Base-by-base conservation (phyloP, 2,888 invertebrate genomes). In the Seira musarum region DNA sequence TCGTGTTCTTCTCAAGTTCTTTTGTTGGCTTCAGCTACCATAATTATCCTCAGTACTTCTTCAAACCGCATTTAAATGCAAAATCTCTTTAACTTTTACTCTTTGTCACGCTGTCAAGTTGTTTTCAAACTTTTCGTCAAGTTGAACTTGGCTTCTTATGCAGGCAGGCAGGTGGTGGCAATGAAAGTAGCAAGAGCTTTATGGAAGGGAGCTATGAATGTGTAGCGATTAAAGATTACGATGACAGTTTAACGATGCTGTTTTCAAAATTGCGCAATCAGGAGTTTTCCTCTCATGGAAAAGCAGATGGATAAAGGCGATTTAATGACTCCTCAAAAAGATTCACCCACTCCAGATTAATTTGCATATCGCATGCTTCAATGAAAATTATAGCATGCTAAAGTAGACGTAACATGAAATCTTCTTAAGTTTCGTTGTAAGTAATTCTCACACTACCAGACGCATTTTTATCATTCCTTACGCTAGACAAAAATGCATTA, bases 281-380 rank as follows among this genome's bases (percentile, higher is more conserved):
- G 40, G 40, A 40, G 13, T 40, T 13, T 8, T 6, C 6, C 13
- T 40, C 40, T 40, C 13, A 8, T 40, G 40, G 40, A 6, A 40
- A 40, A 8, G 40, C 40, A 40, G 40, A 40, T 6, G 40, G 40
- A 40, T 6, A 40, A 40, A 13, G 40, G 40, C 40, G 40, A 8
- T 40, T 40, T 40, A 40, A 40, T 40, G 40, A 40, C 40, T 40
- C 13, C 40, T 40, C 40, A 13, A 40, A 40, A n/a, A n/a, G n/a
- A 40, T 40, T 40, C 40, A 40, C 40, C 40, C 40, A 40, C 46
- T n/a, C 65, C 67, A 67, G 30, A 53, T 60, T 68, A 40, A 75
- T 75, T 75, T 75, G 75, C 75, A 75, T 75, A 75, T 75, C 63
- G 75, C 75, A 75, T 75, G 75, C 69, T 68, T 63, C 60, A 60